These are phyloP conservation scores for Geophilus truncorum DNA, from an alignment of 2,888 invertebrate species.

Conservation along the genomic window DNA sequence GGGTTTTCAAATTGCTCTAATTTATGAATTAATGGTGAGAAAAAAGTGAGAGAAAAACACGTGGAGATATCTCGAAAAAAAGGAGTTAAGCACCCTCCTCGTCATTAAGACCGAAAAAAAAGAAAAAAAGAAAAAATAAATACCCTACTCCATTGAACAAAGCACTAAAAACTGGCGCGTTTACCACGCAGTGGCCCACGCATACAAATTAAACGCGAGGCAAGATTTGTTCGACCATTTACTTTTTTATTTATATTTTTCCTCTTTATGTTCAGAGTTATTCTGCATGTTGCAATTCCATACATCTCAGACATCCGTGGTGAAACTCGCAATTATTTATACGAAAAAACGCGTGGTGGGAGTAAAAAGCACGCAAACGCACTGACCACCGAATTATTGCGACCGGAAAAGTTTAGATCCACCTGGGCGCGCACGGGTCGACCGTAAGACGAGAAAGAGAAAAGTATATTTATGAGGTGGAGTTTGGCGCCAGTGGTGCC, in stretches of 20 bases:
- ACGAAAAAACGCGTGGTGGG: no score
- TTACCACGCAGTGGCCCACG: not conserved
- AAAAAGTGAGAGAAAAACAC: slow-evolving; percentile 31
- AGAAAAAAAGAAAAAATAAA: not conserved
- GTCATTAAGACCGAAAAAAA: not conserved
- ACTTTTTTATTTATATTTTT: not conserved
- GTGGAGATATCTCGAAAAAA: not conserved
- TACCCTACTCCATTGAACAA: slow-evolving; percentile 1
- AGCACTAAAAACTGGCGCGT: not conserved
- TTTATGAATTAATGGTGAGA: slow-evolving; percentile 33
- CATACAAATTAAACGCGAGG: slow-evolving; percentile 3
- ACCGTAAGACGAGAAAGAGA: not conserved
- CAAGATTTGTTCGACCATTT: not conserved
- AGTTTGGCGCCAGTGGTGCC: slow-evolving; percentile 1
- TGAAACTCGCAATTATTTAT: not conserved
- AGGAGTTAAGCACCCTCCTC: not conserved
- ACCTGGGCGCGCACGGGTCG: slow-evolving; percentile 1
- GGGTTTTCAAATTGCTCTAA: slow-evolving; percentile 5
- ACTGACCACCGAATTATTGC: not conserved
- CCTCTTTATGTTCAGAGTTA: not conserved
- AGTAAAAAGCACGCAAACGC: not conserved
- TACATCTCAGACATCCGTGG: not conserved
- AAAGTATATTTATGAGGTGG: not conserved
- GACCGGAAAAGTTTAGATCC: slow-evolving; percentile 10
- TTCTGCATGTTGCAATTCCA: not conserved